Conservation (phyloP, 1,140 invertebrate genomes). For the Cydia pomonella region DNA sequence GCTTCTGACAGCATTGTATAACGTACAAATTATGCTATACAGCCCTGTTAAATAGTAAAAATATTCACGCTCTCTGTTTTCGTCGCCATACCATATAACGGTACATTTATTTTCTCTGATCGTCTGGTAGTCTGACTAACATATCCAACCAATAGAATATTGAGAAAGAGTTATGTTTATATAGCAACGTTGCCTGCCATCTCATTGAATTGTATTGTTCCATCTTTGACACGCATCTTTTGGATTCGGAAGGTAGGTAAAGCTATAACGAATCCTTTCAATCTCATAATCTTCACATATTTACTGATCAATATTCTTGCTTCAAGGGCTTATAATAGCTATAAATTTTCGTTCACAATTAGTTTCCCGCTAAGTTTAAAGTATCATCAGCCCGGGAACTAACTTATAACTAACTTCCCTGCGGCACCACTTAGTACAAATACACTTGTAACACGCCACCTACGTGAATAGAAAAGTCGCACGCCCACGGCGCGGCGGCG, state of each 20-base stretch:
- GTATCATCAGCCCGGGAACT: background rate
- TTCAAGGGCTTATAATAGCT: no score
- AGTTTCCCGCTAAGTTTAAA: background rate
- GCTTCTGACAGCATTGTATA: constrained; percentile 25
- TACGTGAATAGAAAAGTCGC: constrained; percentile 11
- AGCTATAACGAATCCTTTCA: no score
- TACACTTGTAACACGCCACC: constrained; percentile 17
- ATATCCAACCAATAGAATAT: background rate
- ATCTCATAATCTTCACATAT: no score
- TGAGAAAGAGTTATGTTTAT: background rate
- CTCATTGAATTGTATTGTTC: no score
- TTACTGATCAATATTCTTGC: no score
- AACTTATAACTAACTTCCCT: constrained; percentile 6
- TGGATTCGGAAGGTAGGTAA: no score
- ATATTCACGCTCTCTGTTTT: background rate
- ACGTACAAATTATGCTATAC: constrained; percentile 17
- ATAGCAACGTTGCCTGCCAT: no score
- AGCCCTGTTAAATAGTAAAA: background rate
- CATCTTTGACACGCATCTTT: no score
- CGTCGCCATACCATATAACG: background rate
- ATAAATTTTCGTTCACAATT: background rate
- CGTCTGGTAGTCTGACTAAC: background rate
- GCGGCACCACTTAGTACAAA: constrained; percentile 13
- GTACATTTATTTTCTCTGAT: background rate
- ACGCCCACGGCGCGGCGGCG: background rate